These are phyloP conservation scores for Capromys pilorides DNA, from an alignment of 2,797 vertebrate genomes.

Conservation along the genomic window DNA sequence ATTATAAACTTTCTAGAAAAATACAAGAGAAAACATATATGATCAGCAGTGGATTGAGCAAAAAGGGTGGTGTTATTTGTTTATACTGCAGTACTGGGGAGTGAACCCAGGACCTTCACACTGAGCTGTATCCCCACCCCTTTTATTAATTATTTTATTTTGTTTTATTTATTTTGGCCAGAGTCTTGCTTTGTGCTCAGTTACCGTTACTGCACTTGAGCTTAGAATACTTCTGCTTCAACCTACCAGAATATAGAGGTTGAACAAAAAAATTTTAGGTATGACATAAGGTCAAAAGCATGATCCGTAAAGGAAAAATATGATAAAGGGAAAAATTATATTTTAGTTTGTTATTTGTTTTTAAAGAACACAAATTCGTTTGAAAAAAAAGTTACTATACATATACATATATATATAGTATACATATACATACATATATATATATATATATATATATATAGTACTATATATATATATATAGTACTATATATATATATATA, in stretches of 20 bases:
- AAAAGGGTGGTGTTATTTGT: not conserved
- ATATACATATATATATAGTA: too few species aligned
- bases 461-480: too few species aligned
- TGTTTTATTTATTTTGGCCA: not conserved
- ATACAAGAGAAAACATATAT: not conserved
- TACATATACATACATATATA: too few species aligned
- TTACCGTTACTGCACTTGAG: not conserved
- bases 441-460: too few species aligned
- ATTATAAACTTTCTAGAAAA: not conserved
- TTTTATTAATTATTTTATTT: not conserved
- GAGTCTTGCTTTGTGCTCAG: not conserved
- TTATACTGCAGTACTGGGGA: not conserved
- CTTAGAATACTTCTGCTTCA: not conserved
- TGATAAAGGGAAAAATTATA: not conserved
- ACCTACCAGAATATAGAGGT: not conserved
- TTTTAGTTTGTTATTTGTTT: not conserved
- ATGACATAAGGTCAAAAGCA: not conserved
- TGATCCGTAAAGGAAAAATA: not conserved
- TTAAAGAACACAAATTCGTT: too few species aligned
- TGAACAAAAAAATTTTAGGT: not conserved
- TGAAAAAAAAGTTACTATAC: too few species aligned
- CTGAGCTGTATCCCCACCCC: not conserved
- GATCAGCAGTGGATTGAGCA: not conserved
- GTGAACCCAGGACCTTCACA: not conserved
- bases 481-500: too few species aligned